A percentile compares a stretch with the other conserved stretches of the same genome.
Conservation (phyloP, 2,888 invertebrate species). For the Stenurella melanura region DNA sequence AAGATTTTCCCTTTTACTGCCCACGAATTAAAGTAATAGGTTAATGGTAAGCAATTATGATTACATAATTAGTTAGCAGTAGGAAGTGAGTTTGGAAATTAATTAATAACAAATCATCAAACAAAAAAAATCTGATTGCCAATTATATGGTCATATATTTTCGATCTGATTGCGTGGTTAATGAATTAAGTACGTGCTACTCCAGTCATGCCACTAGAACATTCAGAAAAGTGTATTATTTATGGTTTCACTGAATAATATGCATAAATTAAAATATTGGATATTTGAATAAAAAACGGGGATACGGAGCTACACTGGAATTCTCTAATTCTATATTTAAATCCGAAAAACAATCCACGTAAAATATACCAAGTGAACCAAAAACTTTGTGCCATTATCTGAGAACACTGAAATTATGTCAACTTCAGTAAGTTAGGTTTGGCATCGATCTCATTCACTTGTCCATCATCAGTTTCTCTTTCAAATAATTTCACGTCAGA, state of each 20-base stretch:
- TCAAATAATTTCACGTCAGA: too few species aligned
- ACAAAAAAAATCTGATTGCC: slow-evolving; percentile 20
- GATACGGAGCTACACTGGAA: slow-evolving; percentile 12
- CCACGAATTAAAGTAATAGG: not conserved
- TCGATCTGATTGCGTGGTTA: slow-evolving; percentile 21
- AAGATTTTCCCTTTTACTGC: not conserved
- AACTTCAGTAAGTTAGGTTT: too few species aligned
- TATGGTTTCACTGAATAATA: slow-evolving; percentile 36
- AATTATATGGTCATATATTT: slow-evolving; percentile 33
- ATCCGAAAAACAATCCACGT: not conserved
- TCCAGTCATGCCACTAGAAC: slow-evolving; percentile 27
- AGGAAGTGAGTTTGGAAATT: slow-evolving; percentile 29
- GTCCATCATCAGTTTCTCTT: too few species aligned
- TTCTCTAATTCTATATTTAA: slow-evolving; percentile 5
- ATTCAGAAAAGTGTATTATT: slow-evolving; percentile 26
- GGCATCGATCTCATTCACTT: too few species aligned
- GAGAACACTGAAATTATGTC: too few species aligned
- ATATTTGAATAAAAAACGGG: slow-evolving; percentile 13
- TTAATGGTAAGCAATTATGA: not conserved
- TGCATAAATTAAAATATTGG: slow-evolving; percentile 31
- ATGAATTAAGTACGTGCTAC: slow-evolving; percentile 18
- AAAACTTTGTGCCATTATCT: not conserved
- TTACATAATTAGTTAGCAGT: slow-evolving; percentile 7
- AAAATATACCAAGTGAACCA: slow-evolving; percentile 12
- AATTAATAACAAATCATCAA: slow-evolving; percentile 11